phyloP scores from a whole-genome alignment of 2,888 invertebrate genomes.

The Eilema depressum region DNA sequence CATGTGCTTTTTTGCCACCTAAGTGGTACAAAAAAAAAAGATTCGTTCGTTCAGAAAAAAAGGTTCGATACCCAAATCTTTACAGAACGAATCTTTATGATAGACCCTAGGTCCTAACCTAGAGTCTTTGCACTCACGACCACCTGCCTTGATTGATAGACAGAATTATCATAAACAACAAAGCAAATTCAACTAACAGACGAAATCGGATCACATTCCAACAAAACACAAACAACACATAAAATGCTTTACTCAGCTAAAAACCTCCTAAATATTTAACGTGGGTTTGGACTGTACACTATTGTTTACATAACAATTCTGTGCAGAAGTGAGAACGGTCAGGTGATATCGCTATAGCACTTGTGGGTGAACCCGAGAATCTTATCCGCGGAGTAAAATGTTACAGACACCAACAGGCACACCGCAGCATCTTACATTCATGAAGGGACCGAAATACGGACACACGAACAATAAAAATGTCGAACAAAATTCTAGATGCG shows the following conservation, averaged over 20 bases:
- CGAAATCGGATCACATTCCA: constrained; percentile 6
- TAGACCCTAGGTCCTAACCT: no score
- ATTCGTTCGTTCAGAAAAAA: no score
- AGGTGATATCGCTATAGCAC: constrained; percentile 57
- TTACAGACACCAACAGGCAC: constrained; percentile 55
- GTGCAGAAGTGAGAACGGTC: constrained; percentile 49
- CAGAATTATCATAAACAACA: neutral
- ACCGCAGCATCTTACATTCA: constrained; percentile 72
- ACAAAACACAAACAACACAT: constrained; percentile 19
- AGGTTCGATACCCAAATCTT: no score
- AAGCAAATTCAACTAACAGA: neutral
- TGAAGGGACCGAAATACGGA: constrained; percentile 51
- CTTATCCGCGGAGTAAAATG: constrained; percentile 64
- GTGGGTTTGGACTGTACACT: constrained; percentile 25
- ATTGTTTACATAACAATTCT: constrained; percentile 52
- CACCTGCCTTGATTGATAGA: neutral
- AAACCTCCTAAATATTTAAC: constrained; percentile 44
- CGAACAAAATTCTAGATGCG: constrained; percentile 17
- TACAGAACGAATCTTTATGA: no score
- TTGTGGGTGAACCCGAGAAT: constrained; percentile 59
- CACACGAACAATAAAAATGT: constrained; percentile 25
- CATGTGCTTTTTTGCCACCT: no score
- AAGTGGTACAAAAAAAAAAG: no score
- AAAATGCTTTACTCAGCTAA: constrained; percentile 19
- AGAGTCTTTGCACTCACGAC: neutral